Conservation (phyloP, 2,888 invertebrate genomes). For the Drosophila ezoana region DNA sequence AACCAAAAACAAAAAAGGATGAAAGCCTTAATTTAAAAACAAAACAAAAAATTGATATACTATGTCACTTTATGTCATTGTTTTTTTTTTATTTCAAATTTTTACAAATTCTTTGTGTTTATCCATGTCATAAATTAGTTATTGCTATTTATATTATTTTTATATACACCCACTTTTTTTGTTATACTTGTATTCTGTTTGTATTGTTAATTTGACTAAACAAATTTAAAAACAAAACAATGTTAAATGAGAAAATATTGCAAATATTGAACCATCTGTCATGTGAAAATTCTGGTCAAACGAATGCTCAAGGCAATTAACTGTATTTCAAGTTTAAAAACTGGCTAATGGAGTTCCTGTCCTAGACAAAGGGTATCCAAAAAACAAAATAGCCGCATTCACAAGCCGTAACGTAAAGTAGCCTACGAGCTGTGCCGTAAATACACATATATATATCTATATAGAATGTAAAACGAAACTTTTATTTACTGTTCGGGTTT, state of each 20-base stretch:
- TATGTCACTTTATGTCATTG: slow-evolving; percentile 33
- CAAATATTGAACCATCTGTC: slow-evolving; percentile 51
- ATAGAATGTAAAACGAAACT: slow-evolving; percentile 23
- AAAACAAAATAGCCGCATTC: slow-evolving; percentile 26
- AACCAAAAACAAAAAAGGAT: slow-evolving; percentile 48
- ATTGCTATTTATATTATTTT: slow-evolving; percentile 52
- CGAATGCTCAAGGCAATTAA: slow-evolving; percentile 52
- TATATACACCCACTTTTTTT: slow-evolving; percentile 41
- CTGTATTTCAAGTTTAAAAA: slow-evolving; percentile 43
- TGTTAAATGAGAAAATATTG: slow-evolving; percentile 46
- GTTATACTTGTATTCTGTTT: slow-evolving; percentile 58
- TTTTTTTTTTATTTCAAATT: slow-evolving; percentile 19
- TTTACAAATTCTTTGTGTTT: slow-evolving; percentile 50
- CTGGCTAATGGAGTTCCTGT: slow-evolving; percentile 42
- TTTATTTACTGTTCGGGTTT: slow-evolving; percentile 31
- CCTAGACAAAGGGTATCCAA: slow-evolving; percentile 46
- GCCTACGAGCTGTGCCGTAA: slow-evolving; percentile 52
- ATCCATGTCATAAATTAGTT: slow-evolving; percentile 56
- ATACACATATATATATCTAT: slow-evolving; percentile 19
- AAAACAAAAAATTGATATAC: slow-evolving; percentile 11
- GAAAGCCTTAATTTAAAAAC: slow-evolving; percentile 29
- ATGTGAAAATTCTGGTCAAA: slow-evolving; percentile 74
- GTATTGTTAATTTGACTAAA: slow-evolving; percentile 52
- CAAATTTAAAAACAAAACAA: slow-evolving; percentile 13
- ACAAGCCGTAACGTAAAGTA: slow-evolving; percentile 40